Conservation (phyloP, 1,140 invertebrate genomes). For the Berghia stephanieae region DNA sequence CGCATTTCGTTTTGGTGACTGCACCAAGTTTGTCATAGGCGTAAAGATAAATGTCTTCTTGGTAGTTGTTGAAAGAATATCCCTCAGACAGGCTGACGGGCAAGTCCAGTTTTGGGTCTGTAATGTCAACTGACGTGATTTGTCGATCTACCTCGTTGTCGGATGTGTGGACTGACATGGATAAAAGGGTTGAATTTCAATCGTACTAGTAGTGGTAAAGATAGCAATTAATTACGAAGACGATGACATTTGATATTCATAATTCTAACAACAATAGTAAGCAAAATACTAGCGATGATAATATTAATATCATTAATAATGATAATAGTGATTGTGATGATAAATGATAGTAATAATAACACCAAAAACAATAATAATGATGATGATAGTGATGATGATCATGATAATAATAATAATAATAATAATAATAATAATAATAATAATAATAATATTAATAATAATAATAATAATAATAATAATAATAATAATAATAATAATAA, state of each 20-base stretch:
- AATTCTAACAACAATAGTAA: too few species aligned
- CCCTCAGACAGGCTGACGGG: conserved; percentile 42
- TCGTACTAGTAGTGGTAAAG: neutral
- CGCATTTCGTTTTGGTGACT: conserved; percentile 23
- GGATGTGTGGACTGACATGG: conserved; percentile 20
- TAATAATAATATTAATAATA: neutral
- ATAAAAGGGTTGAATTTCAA: neutral
- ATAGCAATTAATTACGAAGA: too few species aligned
- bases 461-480: neutral
- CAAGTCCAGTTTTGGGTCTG: neutral
- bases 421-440: neutral
- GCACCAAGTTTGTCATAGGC: conserved; percentile 46
- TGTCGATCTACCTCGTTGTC: conserved; percentile 30
- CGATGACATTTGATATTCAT: too few species aligned
- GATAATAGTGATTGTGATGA: too few species aligned
- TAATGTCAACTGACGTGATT: conserved; percentile 33
- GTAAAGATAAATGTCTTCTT: conserved; percentile 38
- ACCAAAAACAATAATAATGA: conserved; percentile 16
- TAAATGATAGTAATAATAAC: too few species aligned
- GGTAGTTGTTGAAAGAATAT: conserved; percentile 39
- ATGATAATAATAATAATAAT: neutral
- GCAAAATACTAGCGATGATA: too few species aligned
- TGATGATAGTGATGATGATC: neutral
- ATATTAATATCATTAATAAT: too few species aligned
- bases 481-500: neutral